phyloP scores from a whole-genome alignment of 1,140 invertebrate genomes.

The Eumaeus atala region DNA sequence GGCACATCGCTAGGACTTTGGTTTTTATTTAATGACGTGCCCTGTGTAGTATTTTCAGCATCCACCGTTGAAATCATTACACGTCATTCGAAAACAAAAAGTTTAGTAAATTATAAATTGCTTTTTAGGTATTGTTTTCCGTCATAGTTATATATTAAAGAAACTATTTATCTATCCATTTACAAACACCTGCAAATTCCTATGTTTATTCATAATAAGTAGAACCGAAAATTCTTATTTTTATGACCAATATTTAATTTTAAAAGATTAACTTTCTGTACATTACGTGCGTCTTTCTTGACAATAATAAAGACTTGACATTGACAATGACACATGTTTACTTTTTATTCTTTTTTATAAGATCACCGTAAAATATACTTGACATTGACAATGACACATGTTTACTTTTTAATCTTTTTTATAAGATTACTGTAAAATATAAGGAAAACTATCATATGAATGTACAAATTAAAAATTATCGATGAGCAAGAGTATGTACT shows the following conservation, averaged over 20 bases:
- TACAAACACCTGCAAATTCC: neutral
- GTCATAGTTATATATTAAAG: neutral
- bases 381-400: slow-evolving; percentile 5
- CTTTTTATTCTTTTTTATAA: too few species aligned
- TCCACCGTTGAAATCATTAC: slow-evolving; percentile 71
- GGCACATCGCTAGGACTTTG: slow-evolving; percentile 51
- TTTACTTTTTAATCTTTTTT: neutral
- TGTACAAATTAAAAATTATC: too few species aligned
- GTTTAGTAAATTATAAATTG: slow-evolving; percentile 16
- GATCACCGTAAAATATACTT: neutral
- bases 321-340: slow-evolving; percentile 2
- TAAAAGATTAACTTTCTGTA: too few species aligned
- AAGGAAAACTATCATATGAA: too few species aligned
- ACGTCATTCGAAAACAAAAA: slow-evolving; percentile 66
- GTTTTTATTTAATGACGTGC: slow-evolving; percentile 55
- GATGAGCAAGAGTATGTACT: too few species aligned
- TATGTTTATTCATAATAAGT: too few species aligned
- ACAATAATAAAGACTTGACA: neutral
- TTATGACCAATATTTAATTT: too few species aligned
- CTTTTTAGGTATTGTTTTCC: neutral
- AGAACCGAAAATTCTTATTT: too few species aligned
- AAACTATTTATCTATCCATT: neutral
- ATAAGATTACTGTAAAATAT: too few species aligned
- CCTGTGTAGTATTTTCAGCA: slow-evolving; percentile 58
- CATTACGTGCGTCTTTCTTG: neutral